Evolutionary conservation across 2,797 vertebrate genomes (phyloP).

Genomic region (Cetoscarus ocellatus): DNA sequence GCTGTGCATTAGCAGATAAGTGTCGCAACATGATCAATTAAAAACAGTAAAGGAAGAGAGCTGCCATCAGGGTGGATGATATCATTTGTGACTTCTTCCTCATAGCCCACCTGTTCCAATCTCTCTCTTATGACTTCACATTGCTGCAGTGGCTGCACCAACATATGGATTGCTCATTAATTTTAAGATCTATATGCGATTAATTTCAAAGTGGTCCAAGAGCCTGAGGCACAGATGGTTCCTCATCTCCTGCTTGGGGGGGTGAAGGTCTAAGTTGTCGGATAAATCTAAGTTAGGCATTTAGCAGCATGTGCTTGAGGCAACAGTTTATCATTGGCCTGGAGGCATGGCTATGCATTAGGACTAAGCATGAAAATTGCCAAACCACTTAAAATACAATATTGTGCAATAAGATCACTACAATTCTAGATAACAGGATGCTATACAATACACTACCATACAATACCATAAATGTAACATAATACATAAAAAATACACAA

Average conservation of each 20-base stretch:
- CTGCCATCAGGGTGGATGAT: conserved; percentile 19
- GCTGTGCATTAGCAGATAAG: conserved; percentile 24
- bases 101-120: conserved; percentile 28
- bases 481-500: too few species aligned
- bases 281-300: conserved; percentile 30
- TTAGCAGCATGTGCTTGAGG: conserved; percentile 18
- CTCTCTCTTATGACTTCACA: conserved; percentile 13
- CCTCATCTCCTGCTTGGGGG: conserved; percentile 27
- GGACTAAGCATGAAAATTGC: not conserved
- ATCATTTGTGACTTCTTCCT: conserved; percentile 15
- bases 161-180: conserved; percentile 47
- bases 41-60: conserved; percentile 19
- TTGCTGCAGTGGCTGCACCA: conserved; percentile 12
- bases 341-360: conserved; percentile 16
- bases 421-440: too few species aligned
- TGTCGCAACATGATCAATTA: conserved; percentile 24
- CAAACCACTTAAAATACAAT: too few species aligned
- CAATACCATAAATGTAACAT: too few species aligned
- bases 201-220: conserved; percentile 59
- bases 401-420: too few species aligned
- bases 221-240: conserved; percentile 53
- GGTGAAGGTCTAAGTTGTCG: conserved; percentile 29
- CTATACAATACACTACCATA: too few species aligned
- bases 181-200: conserved; percentile 55
- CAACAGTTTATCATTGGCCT: conserved; percentile 24